A percentile compares a stretch with the other conserved stretches of the same genome.
Evolutionary conservation across 2,113 vertebrate genomes (phyloP).

Genomic region (Bagarius yarrelli): DNA sequence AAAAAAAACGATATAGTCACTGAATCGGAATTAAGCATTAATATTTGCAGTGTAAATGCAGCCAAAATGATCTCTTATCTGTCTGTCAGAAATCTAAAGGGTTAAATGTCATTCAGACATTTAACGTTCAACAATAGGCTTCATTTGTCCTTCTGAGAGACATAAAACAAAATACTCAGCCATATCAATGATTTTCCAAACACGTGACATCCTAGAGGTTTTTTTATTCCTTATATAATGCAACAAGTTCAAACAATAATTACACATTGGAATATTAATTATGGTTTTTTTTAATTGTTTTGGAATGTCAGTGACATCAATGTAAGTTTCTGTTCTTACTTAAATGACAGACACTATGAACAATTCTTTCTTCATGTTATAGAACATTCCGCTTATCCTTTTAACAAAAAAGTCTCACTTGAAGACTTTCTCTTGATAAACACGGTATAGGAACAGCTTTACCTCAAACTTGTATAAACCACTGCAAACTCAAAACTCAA

Average conservation of each 20-base stretch:
- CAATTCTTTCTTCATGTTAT: not conserved
- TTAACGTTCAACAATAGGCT: not conserved
- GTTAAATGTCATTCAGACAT: not conserved
- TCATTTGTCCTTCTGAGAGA: not conserved
- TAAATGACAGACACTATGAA: not conserved
- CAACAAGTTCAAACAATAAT: not conserved
- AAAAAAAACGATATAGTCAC: too few relatives aligned
- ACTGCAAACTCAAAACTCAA: not conserved
- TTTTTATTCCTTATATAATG: not conserved
- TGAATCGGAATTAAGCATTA: too few relatives aligned
- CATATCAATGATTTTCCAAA: not conserved
- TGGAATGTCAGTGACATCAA: not conserved
- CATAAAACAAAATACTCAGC: not conserved
- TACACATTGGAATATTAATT: too few relatives aligned
- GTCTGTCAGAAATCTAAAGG: not conserved
- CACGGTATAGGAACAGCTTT: not conserved
- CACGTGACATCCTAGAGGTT: not conserved
- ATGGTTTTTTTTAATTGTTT: not conserved
- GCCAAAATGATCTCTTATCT: too few relatives aligned
- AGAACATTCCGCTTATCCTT: not conserved
- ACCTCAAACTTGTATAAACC: not conserved
- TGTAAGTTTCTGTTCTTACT: not conserved
- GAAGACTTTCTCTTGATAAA: not conserved
- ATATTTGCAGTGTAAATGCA: too few relatives aligned
- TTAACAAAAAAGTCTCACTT: not conserved